Evolutionary conservation across 2,888 invertebrate genomes (phyloP), one percentile per base, ranked within the genome.

Genomic region (Ptychoptera albimana): DNA sequence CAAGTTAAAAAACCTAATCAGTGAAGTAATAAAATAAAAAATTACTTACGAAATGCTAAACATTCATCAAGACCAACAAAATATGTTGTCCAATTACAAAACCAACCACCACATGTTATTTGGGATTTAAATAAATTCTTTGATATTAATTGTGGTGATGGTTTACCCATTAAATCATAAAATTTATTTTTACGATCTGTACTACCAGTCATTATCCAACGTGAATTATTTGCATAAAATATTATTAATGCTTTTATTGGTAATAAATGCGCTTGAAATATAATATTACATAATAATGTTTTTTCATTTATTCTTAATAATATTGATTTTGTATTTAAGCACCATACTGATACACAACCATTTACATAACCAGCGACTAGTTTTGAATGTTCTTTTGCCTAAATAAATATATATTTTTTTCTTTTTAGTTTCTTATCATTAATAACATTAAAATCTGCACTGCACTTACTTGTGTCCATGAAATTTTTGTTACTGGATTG

Each of bases 331-430:
- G 62, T 63, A 1, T 55, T 57, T 9, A 80, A 55, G 55, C 78
- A 67, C 73, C 74, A 81, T 9, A 79, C 53, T n/a, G 70, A 74
- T 6, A 79, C 64, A 49, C 71, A 64, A 1, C 81, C 81, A 56
- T 74, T 75, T 1, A 73, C 64, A 57, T 71, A 78, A 23, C 79
- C 76, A n/a, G 71, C 75, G 31, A 70, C 73, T 39, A 80, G 56
- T 37, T 66, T 60, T 39, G 60, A 66, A 53, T 72, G 72, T 1
- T 62, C 64, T 31, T 54, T 49, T 16, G 54, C 55, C 60, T 64
- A 47, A 43, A 54, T 31, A 31, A 34, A 2, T 16, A 39, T 7
- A n/a, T 7, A 11, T 8, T 4, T 7, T n/a, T 11, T 32, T 32
- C 9, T 32, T 11, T 11, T 7, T 9, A 32, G n/a, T n/a, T n/a